These are phyloP conservation scores for Protobothrops flavoviridis DNA, from an alignment of 2,113 vertebrate species.

Conservation along the genomic window DNA sequence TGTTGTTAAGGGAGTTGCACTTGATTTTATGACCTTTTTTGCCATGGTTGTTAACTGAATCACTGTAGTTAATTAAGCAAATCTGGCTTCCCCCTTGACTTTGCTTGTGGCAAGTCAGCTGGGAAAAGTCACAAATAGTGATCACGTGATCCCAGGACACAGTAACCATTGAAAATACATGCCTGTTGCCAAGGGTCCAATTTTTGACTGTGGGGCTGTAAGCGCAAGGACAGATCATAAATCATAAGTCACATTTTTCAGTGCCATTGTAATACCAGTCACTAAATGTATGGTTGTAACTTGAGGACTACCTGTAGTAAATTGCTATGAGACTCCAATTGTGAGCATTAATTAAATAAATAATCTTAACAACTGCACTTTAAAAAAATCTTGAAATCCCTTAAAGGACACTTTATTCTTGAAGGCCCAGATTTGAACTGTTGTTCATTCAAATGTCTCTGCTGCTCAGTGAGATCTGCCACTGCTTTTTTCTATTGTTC, in stretches of 20 bases:
- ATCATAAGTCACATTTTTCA: background rate
- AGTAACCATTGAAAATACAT: background rate
- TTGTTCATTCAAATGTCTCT: background rate
- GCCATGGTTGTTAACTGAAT: background rate
- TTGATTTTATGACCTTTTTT: background rate
- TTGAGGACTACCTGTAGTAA: background rate
- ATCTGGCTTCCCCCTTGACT: background rate
- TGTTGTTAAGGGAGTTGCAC: background rate
- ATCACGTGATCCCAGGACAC: background rate
- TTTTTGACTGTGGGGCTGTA: background rate
- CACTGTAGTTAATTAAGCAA: background rate
- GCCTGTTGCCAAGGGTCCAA: background rate
- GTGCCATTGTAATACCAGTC: background rate
- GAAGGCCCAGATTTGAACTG: background rate
- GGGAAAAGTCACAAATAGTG: background rate
- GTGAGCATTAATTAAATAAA: background rate
- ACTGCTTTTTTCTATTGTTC: background rate
- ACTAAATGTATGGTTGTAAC: background rate
- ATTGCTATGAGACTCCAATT: background rate
- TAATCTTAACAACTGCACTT: background rate
- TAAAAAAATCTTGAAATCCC: background rate
- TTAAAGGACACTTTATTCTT: background rate
- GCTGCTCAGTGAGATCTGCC: background rate
- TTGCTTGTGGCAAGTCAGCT: background rate
- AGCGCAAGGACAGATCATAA: background rate